Evolutionary conservation across 2,888 invertebrate species (phyloP).

Genomic region (Norana najaformis): DNA sequence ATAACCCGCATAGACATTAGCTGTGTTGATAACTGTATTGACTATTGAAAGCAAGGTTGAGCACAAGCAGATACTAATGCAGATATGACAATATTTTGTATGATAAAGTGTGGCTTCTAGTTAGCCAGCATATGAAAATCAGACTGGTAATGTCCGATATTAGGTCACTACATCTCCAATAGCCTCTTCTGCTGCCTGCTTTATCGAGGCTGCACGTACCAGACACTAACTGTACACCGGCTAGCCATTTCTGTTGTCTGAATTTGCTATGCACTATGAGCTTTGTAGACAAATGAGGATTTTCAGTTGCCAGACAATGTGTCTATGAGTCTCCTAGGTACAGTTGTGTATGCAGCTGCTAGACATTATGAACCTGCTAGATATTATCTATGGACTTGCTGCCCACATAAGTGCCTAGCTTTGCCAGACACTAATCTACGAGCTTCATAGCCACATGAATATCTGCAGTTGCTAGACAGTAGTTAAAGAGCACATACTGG

Average conservation of each 20-base stretch:
- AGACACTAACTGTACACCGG: not conserved
- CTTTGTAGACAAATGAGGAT: not conserved
- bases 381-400: no score
- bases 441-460: not conserved
- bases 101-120: not conserved
- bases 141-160: not conserved
- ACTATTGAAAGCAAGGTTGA: no score
- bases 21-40: no score
- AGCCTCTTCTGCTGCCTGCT: not conserved
- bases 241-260: not conserved
- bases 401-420: not conserved
- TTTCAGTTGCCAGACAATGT: no score
- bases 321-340: not conserved
- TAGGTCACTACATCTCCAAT: no score
- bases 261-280: not conserved
- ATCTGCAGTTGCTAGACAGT: not conserved
- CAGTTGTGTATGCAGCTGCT: not conserved
- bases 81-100: not conserved
- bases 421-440: not conserved
- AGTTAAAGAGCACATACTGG: not conserved
- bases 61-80: not conserved
- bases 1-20: no score
- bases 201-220: not conserved
- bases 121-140: not conserved
- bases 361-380: not conserved